Percentiles rank a stretch among this genome's conserved stretches.
These are phyloP conservation scores for Erythrolamprus reginae DNA, from an alignment of 2,113 vertebrate genomes.

Conservation along the genomic window DNA sequence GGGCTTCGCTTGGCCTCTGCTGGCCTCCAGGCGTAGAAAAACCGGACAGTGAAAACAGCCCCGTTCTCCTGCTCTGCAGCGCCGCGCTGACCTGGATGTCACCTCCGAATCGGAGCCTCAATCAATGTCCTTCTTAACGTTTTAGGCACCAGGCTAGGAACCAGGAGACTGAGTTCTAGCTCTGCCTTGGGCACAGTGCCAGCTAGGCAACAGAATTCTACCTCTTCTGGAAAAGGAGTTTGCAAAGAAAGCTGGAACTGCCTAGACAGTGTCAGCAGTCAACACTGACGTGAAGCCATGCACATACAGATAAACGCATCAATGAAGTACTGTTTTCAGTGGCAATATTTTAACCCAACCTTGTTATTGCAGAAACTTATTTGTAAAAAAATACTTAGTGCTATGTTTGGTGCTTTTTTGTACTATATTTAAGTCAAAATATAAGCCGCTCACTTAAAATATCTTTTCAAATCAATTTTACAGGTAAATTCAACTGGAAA, in stretches of 20 bases:
- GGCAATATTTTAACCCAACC: not conserved
- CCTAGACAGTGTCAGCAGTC: not conserved
- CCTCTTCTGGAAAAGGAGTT: not conserved
- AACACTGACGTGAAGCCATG: not conserved
- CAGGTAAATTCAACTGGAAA: constrained; percentile 97
- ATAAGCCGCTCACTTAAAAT: not conserved
- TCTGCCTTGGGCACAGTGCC: not conserved
- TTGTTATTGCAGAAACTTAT: not conserved
- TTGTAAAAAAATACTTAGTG: not conserved
- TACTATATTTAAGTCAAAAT: not conserved
- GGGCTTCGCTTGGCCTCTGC: too few species aligned
- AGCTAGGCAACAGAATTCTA: not conserved
- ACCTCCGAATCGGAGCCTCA: not conserved
- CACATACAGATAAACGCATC: not conserved
- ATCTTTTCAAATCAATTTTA: not conserved
- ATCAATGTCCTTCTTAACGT: not conserved
- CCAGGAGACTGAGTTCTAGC: not conserved
- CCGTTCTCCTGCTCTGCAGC: too few species aligned
- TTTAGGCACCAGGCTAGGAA: not conserved
- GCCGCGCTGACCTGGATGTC: too few species aligned
- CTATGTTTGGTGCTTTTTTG: not conserved
- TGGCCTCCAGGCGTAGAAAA: too few species aligned
- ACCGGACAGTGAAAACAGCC: too few species aligned
- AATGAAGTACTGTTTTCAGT: not conserved
- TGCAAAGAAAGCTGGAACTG: not conserved